Evolutionary conservation across 2,888 invertebrate genomes (phyloP), one percentile per base, ranked within the genome.

Genomic region (Amphipyra tragopoginis): DNA sequence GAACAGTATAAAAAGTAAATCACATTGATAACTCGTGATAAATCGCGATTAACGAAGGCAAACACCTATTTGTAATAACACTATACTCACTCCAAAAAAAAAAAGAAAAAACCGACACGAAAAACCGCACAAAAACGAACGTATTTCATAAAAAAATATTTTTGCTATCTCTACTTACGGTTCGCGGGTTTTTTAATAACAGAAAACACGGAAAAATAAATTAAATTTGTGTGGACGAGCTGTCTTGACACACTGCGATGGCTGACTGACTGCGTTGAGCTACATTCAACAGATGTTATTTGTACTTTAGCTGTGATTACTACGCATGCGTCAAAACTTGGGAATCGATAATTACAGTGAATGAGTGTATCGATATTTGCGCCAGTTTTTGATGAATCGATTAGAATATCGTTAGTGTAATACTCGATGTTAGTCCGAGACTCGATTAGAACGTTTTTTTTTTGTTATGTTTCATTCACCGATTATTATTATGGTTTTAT

Each of bases 271-370:
- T 72, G 68, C 58, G 49, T 65, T 54, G 56, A 15, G 52, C 36
- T 8, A 47, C 75, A 82, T 82, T 83, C 92, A 92, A 92, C 93
- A 92, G 92, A 92, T 93, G 92, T 87, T 86, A 90, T 92, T 90
- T 91, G 90, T 92, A 90, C 77, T 82, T 72, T 53, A 67, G 64
- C 67, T 61, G 70, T 67, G 77, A 65, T 70, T 64, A 82, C 47
- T 85, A 90, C 91, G 91, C 91, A 83, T 90, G 90, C 87, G 90
- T 89, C 85, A 77, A 84, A 84, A 82, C 80, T 73, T 77, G 84
- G 79, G 84, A 90, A 92, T 92, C 93, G 86, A 93, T 93, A 82
- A 83, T 76, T 71, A 64, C 69, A 60, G 57, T 59, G 70, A 75
- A 72, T 64, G 55, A 66, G 45, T 44, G 57, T 69, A 62, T 80